Percentiles rank a stretch among this genome's conserved stretches.
phyloP scores from a whole-genome alignment of 2,113 vertebrate genomes.

The Calypte anna region DNA sequence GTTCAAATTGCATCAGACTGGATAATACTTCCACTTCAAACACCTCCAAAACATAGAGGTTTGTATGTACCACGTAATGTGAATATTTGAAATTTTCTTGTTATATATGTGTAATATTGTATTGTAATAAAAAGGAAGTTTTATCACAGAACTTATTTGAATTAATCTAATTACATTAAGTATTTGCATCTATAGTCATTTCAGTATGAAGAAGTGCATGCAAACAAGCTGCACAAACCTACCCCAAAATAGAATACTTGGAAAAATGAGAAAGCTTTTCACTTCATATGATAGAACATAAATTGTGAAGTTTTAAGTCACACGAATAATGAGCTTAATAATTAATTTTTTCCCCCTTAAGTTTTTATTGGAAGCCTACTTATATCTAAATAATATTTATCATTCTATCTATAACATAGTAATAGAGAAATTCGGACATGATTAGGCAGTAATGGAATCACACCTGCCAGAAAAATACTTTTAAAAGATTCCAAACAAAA shows the following conservation, averaged over 20 bases:
- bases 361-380: neutral
- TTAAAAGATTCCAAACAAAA: neutral
- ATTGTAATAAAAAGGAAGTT: neutral
- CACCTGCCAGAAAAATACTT: neutral
- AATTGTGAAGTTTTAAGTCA: neutral
- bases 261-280: neutral
- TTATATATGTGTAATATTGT: neutral
- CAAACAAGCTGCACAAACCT: neutral
- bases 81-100: neutral
- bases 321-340: fast-evolving
- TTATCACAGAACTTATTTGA: neutral
- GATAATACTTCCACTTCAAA: neutral
- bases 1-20: neutral
- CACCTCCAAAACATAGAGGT: neutral
- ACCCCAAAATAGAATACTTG: neutral
- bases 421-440: neutral
- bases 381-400: neutral
- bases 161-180: neutral
- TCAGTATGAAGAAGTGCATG: neutral
- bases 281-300: neutral
- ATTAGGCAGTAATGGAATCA: neutral
- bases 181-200: neutral
- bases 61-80: neutral
- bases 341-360: neutral
- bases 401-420: neutral